Evolutionary conservation across 2,113 vertebrate genomes (phyloP).

Genomic region (Elachura formosa): DNA sequence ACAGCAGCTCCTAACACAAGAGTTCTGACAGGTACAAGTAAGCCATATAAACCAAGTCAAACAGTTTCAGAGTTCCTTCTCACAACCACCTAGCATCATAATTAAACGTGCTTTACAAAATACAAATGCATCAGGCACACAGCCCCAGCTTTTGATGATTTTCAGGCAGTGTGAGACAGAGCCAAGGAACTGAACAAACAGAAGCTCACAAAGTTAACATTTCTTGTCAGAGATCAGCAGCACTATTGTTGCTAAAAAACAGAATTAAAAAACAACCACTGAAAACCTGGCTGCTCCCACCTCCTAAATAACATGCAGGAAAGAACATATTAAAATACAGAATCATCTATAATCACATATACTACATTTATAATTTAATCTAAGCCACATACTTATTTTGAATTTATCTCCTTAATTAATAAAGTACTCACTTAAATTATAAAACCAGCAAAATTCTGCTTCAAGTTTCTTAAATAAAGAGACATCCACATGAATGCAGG

Average conservation of each 20-base stretch:
- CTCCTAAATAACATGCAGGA: background rate
- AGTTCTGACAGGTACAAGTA: background rate
- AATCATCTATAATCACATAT: background rate
- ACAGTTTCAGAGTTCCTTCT: background rate
- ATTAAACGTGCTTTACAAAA: background rate
- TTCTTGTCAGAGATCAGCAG: background rate
- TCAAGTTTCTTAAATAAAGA: background rate
- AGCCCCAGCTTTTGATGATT: background rate
- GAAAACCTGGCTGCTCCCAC: background rate
- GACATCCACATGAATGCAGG: background rate
- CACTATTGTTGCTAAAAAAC: background rate
- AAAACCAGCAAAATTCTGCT: background rate
- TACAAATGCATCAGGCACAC: background rate
- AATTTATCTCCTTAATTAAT: background rate
- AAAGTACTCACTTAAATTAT: background rate
- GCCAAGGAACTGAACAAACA: background rate
- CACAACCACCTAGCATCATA: background rate
- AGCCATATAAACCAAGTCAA: background rate
- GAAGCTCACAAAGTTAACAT: background rate
- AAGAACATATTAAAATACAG: background rate
- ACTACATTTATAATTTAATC: background rate
- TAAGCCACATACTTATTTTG: background rate
- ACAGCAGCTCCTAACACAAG: background rate
- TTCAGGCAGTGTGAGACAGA: background rate
- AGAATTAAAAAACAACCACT: background rate